Percentiles rank a stretch among this genome's conserved stretches.
phyloP scores from a whole-genome alignment of 2,797 vertebrate species.

The Meriones psammophilus region DNA sequence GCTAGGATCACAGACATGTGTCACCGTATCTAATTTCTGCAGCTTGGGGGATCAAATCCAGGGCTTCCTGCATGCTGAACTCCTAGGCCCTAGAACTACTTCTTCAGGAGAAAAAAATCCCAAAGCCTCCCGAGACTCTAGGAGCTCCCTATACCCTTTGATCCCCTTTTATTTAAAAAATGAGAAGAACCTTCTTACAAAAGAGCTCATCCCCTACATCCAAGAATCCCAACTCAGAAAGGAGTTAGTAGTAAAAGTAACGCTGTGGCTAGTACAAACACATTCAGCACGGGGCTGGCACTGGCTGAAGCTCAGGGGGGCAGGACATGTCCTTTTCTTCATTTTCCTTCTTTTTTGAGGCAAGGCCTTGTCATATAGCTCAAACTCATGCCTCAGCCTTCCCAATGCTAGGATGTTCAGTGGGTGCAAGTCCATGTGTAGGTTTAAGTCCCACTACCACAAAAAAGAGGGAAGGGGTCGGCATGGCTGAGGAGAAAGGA shows the following conservation, averaged over 20 bases:
- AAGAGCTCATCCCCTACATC: neutral
- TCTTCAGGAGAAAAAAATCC: conserved; percentile 3
- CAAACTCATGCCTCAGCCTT: neutral
- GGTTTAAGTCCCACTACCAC: neutral
- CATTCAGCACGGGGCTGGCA: neutral
- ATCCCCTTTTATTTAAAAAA: neutral
- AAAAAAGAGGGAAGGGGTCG: neutral
- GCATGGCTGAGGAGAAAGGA: conserved; percentile 8
- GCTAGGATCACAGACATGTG: neutral
- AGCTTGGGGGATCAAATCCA: neutral
- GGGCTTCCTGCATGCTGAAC: neutral
- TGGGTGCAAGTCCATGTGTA: neutral
- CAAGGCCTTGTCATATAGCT: neutral
- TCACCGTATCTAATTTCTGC: neutral
- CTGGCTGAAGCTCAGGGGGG: neutral
- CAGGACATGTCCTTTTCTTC: neutral
- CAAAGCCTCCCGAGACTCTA: conserved; percentile 10
- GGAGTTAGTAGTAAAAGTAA: conserved; percentile 39
- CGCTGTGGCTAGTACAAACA: neutral
- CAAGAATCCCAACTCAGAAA: conserved; percentile 45
- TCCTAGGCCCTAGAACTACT: neutral
- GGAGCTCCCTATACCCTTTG: neutral
- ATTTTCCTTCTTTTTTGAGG: neutral
- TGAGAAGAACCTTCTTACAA: neutral
- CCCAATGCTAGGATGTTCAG: neutral